Conservation (phyloP, 2,888 invertebrate species). For the Fragum sueziense region DNA sequence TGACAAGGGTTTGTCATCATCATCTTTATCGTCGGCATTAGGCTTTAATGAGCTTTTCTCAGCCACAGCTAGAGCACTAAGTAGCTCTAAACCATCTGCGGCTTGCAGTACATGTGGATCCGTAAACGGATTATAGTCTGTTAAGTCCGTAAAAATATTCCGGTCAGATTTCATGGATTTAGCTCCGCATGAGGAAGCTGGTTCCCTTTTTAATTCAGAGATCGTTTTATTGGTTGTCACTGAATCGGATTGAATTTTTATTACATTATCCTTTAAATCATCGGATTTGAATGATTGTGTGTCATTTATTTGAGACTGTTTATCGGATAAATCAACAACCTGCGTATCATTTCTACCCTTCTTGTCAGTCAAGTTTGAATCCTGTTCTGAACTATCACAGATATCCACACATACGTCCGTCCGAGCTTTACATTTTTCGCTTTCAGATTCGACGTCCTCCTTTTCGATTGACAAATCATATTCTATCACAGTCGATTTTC, state of each 20-base stretch:
- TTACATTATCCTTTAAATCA: neutral
- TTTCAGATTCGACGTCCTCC: neutral
- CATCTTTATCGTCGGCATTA: neutral
- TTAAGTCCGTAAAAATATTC: constrained; percentile 55
- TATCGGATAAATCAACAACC: neutral
- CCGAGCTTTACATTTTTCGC: constrained; percentile 26
- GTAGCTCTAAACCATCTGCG: constrained; percentile 75
- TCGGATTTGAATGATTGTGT: neutral
- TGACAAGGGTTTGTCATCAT: neutral
- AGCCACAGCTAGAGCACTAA: constrained; percentile 77
- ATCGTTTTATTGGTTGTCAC: neutral
- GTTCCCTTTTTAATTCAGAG: neutral
- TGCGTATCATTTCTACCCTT: neutral
- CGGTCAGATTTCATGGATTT: constrained; percentile 21
- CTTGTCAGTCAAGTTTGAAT: neutral
- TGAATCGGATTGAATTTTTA: constrained; percentile 11
- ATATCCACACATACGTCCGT: constrained; percentile 1
- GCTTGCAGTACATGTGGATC: constrained; percentile 76
- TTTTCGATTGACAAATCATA: neutral
- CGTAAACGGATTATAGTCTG: constrained; percentile 71
- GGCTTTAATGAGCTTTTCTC: constrained; percentile 70
- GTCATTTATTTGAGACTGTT: neutral
- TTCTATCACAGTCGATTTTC: neutral
- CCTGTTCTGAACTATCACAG: neutral
- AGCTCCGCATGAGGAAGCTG: neutral